Evolutionary conservation across 2,888 invertebrate genomes (phyloP).

Genomic region (Platycheirus rosarum): DNA sequence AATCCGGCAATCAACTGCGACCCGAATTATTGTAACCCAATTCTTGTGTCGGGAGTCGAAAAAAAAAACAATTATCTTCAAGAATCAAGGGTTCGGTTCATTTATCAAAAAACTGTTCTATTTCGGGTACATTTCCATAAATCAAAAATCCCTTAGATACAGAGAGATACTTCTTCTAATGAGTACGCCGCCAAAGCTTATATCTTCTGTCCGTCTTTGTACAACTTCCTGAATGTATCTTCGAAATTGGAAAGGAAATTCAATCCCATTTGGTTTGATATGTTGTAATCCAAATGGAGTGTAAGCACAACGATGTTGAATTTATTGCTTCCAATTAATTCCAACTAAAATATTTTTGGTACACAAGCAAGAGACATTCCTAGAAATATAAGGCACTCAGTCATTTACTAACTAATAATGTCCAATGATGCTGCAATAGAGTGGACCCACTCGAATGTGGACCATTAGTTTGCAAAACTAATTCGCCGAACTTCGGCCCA

Average conservation of each 20-base stretch:
- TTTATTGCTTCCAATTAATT: slow-evolving; percentile 67
- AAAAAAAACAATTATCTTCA: neutral
- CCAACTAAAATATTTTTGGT: slow-evolving; percentile 29
- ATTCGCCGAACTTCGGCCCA: slow-evolving; percentile 54
- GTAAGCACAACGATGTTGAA: slow-evolving; percentile 58
- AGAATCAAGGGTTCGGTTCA: slow-evolving; percentile 20
- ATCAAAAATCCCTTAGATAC: slow-evolving; percentile 21
- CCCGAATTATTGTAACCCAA: too few species aligned
- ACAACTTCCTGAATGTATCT: slow-evolving; percentile 48
- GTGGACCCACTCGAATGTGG: slow-evolving; percentile 9
- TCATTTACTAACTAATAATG: too few species aligned
- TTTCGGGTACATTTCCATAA: slow-evolving; percentile 52
- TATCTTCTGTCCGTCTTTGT: slow-evolving; percentile 42
- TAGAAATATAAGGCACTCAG: slow-evolving; percentile 33
- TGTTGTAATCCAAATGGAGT: slow-evolving; percentile 63
- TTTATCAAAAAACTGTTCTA: slow-evolving; percentile 33
- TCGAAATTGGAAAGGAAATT: slow-evolving; percentile 25
- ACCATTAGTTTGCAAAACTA: slow-evolving; percentile 53
- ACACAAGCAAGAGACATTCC: slow-evolving; percentile 29
- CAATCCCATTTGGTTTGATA: slow-evolving; percentile 17
- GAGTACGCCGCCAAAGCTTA: slow-evolving; percentile 26
- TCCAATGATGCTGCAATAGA: slow-evolving; percentile 7
- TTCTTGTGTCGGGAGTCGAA: too few species aligned
- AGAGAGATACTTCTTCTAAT: neutral
- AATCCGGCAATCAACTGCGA: too few species aligned